Evolutionary conservation across 2,797 vertebrate genomes (phyloP), one percentile per base, ranked within the genome.

Genomic region (Lutjanus campechanus): DNA sequence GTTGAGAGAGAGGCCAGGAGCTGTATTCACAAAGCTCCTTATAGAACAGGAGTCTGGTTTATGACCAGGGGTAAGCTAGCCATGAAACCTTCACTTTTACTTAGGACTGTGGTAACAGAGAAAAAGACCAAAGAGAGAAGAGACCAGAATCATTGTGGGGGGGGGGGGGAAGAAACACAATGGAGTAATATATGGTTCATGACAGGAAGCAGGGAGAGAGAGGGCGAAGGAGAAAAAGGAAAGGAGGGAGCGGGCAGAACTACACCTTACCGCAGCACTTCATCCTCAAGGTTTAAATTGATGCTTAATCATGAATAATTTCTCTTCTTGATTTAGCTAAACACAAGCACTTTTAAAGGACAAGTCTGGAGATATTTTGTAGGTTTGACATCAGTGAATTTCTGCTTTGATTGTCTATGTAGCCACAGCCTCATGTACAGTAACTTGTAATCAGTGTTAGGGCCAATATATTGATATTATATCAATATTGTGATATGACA

Each of bases 71-170:
- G 84, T 88, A 87, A 86, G 73, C 74, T 79, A 54, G 79, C 74
- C 79, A 77, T 82, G 63, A 87, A 91, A 89, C 70, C 75, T 88
- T 88, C 85, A 80, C 89, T 82, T 88, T 80, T 54, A 83, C 85
- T 92, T 83, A 74, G 61, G 75, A 69, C 29, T 74, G 49, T 83
- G 62, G 76, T 46, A 60, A 67, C 44, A 46, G 72, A 73, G 66
- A 79, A 53, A 64, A 77, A 85, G 62, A 80, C 73, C 77, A 83
- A 79, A 88, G 69, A 76, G 54, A 72, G 41, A 59, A 40, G 62
- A 81, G 59, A 46, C n/a, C 43, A 76, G 75, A 83, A 75, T 70
- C 17, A 44, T 22, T 63, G 66, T 11, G 10, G 77, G 68, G 67
- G 69, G 54, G 36, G 59, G n/a, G 40, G 64, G 40, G 53, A 76